phyloP scores from a whole-genome alignment of 2,888 invertebrate species.

The Netelia fuscicornis region DNA sequence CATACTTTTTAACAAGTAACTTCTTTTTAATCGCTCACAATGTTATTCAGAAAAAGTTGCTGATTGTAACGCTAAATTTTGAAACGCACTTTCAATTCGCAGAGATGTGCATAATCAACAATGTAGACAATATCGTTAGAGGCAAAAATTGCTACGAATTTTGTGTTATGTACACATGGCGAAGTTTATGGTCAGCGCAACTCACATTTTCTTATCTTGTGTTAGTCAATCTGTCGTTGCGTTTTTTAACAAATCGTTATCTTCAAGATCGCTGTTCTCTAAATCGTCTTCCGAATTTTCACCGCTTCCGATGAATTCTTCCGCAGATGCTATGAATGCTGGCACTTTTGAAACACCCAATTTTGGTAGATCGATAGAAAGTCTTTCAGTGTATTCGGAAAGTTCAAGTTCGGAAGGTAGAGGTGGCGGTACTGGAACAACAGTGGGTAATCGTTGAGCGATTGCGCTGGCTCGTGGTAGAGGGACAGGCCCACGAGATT shows the following conservation, averaged over 20 bases:
- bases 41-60: too few species aligned
- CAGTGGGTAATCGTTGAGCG: background rate
- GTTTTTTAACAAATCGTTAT: conserved; percentile 48
- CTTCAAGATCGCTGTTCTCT: conserved; percentile 59
- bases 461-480: conserved; percentile 37
- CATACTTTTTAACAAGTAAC: too few species aligned
- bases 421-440: conserved; percentile 29
- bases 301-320: conserved; percentile 82
- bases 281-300: conserved; percentile 82
- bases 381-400: conserved; percentile 46
- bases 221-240: background rate
- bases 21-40: too few species aligned
- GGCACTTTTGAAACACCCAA: conserved; percentile 68
- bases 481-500: conserved; percentile 45
- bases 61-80: too few species aligned
- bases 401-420: conserved; percentile 4
- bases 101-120: too few species aligned
- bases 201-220: background rate
- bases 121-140: too few species aligned
- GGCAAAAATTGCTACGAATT: too few species aligned
- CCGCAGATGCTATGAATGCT: conserved; percentile 74
- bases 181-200: background rate
- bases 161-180: too few species aligned
- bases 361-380: conserved; percentile 69
- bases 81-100: too few species aligned